Percentiles rank a stretch among this genome's conserved stretches.
Evolutionary conservation across 2,888 invertebrate species (phyloP).

Genomic region (Tipula helvola): DNA sequence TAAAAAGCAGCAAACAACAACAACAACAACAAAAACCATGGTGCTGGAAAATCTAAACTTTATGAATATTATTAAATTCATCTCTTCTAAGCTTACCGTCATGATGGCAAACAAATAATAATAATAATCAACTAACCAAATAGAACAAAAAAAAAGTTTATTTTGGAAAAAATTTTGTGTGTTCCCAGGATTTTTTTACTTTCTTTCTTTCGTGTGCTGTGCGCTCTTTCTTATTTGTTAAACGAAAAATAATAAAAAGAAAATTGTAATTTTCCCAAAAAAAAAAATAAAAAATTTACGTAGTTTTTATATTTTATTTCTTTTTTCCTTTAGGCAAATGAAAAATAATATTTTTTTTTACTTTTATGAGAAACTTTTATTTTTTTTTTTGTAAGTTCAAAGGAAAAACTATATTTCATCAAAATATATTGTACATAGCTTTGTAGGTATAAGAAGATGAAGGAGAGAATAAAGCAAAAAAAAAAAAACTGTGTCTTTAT

Average conservation of each 20-base stretch:
- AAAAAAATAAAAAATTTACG: background rate
- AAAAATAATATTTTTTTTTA: background rate
- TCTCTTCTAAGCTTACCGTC: background rate
- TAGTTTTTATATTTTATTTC: background rate
- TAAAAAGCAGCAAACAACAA: background rate
- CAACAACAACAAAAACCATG: background rate
- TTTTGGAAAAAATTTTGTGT: background rate
- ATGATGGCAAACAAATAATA: background rate
- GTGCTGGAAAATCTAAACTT: background rate
- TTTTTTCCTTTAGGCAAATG: background rate
- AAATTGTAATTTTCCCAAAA: background rate
- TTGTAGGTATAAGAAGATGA: background rate
- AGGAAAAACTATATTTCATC: constrained; percentile 4
- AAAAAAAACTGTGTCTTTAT: background rate
- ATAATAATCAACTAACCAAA: background rate
- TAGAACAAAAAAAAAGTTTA: background rate
- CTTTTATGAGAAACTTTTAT: background rate
- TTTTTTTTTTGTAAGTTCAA: background rate
- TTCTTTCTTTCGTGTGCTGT: background rate
- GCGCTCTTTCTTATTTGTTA: background rate
- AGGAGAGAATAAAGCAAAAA: background rate
- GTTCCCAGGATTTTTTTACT: background rate
- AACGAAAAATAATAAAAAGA: background rate
- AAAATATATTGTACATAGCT: background rate
- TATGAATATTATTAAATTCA: background rate